Evolutionary conservation across 2,797 vertebrate species (phyloP).

Genomic region (Acrossocheilus wenchowensis): DNA sequence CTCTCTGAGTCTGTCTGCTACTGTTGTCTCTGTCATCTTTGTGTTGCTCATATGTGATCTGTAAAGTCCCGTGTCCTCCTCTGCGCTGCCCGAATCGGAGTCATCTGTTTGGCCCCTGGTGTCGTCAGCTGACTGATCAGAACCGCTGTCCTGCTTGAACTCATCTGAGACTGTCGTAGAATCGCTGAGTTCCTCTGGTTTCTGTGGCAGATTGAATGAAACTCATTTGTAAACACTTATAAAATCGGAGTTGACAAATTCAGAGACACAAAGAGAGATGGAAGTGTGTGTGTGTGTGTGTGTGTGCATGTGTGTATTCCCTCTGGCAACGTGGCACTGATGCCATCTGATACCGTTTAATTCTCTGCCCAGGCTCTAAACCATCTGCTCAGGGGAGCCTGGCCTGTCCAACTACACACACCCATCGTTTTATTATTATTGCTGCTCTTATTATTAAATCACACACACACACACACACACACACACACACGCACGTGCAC

Average conservation of each 20-base stretch:
- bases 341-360: constrained; percentile 54
- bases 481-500: constrained; percentile 43
- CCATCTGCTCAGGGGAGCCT: constrained; percentile 61
- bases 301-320: constrained; percentile 1
- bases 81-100: constrained; percentile 27
- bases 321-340: constrained; percentile 45
- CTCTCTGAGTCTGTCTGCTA: constrained; percentile 37
- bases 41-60: constrained; percentile 22
- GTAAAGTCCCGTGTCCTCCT: constrained; percentile 24
- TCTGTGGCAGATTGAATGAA: constrained; percentile 51
- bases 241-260: constrained; percentile 20
- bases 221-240: constrained; percentile 27
- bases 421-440: constrained; percentile 33
- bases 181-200: constrained; percentile 42
- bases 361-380: constrained; percentile 50
- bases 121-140: constrained; percentile 30
- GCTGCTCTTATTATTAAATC: constrained; percentile 16
- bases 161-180: constrained; percentile 27
- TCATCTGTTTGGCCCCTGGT: constrained; percentile 39
- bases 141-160: constrained; percentile 31
- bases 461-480: constrained; percentile 37
- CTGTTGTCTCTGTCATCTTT: neutral
- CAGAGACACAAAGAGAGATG: constrained; percentile 12
- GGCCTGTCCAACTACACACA: constrained; percentile 43
- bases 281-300: neutral